Conservation (phyloP, 1,140 invertebrate species). For the Eurosta solidaginis region DNA sequence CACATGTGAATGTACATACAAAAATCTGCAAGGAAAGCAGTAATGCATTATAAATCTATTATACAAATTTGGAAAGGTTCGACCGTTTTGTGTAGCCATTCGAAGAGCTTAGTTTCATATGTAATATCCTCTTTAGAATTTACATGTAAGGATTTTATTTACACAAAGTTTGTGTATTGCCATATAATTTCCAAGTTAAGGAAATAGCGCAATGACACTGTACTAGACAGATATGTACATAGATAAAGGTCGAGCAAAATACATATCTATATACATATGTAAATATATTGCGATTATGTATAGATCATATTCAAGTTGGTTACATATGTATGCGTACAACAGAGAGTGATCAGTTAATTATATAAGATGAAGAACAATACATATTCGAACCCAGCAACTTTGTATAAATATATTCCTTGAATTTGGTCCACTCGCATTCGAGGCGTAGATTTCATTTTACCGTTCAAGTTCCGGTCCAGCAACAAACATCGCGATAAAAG, state of each 20-base stretch:
- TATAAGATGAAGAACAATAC: not conserved
- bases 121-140: slow-evolving; percentile 20
- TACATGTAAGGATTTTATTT: slow-evolving; percentile 58
- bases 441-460: slow-evolving; percentile 34
- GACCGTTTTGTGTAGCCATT: slow-evolving; percentile 35
- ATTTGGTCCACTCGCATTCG: slow-evolving; percentile 30
- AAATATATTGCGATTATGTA: too few species aligned
- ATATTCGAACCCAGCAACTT: slow-evolving; percentile 44
- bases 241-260: too few species aligned
- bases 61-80: slow-evolving; percentile 17
- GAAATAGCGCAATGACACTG: too few species aligned
- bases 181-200: too few species aligned
- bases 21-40: not conserved
- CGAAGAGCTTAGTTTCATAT: slow-evolving; percentile 29
- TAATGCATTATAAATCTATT: slow-evolving; percentile 25
- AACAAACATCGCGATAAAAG: slow-evolving; percentile 23
- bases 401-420: slow-evolving; percentile 61
- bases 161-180: slow-evolving; percentile 56
- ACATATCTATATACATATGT: too few species aligned
- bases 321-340: too few species aligned
- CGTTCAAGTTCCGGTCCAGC: slow-evolving; percentile 35
- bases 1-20: too few species aligned
- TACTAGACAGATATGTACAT: too few species aligned
- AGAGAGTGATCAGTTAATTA: too few species aligned
- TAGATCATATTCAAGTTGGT: too few species aligned